A percentile compares a stretch with the other conserved stretches of the same genome.
These are phyloP conservation scores for Hippopotamyrus pictus DNA, from an alignment of 2,797 vertebrate species.

Conservation along the genomic window DNA sequence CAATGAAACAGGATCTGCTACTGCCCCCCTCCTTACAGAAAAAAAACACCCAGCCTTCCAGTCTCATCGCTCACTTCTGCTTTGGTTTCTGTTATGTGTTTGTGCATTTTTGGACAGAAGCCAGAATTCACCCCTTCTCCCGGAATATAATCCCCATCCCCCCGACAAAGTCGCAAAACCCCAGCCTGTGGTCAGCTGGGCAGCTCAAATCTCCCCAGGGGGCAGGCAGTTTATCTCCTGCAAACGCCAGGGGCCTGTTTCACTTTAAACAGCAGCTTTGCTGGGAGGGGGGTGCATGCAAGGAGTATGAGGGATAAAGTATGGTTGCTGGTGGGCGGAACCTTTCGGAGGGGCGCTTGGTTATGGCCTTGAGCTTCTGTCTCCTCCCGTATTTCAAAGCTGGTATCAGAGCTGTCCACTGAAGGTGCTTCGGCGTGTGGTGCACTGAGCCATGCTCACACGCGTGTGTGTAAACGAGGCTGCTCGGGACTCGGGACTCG, in stretches of 20 bases:
- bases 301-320: neutral
- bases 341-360: neutral
- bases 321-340: neutral
- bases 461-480: neutral
- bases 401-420: neutral
- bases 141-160: neutral
- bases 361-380: neutral
- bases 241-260: neutral
- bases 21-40: neutral
- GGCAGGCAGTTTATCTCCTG: neutral
- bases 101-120: neutral
- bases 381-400: neutral
- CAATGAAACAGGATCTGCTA: constrained; percentile 30
- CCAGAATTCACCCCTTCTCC: constrained; percentile 6
- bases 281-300: neutral
- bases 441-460: neutral
- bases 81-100: neutral
- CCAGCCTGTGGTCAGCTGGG: neutral
- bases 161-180: neutral
- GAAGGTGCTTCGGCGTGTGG: neutral
- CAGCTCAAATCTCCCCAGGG: constrained; percentile 20
- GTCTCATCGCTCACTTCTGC: neutral
- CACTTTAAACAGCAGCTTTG: constrained; percentile 12
- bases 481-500: too few species aligned
- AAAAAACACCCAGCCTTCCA: neutral